A percentile compares a stretch with the other conserved stretches of the same genome.
phyloP scores from a whole-genome alignment of 2,797 vertebrate genomes.

The Esox masquinongy region DNA sequence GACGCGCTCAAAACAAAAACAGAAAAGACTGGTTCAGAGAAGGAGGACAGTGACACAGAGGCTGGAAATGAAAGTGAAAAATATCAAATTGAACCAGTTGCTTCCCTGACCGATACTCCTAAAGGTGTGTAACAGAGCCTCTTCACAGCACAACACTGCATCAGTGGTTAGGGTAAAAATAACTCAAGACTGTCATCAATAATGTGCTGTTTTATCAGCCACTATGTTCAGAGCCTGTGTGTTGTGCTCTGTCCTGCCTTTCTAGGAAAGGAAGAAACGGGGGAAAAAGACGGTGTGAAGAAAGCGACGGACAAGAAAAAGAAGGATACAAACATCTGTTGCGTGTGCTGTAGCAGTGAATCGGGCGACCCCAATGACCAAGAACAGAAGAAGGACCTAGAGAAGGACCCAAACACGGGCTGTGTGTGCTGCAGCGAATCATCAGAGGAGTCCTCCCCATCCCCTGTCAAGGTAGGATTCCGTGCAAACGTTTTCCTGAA shows the following conservation, averaged over 20 bases:
- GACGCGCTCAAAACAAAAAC: slow-evolving; percentile 76
- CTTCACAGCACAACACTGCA: background rate
- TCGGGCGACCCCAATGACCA: slow-evolving; percentile 29
- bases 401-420: slow-evolving; percentile 16
- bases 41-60: slow-evolving; percentile 14
- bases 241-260: background rate
- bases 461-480: slow-evolving; percentile 63
- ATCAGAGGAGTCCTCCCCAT: slow-evolving; percentile 47
- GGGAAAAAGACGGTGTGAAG: slow-evolving; percentile 35
- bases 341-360: slow-evolving; percentile 36
- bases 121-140: slow-evolving; percentile 26
- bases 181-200: background rate
- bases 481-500: background rate
- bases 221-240: background rate
- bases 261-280: slow-evolving; percentile 33
- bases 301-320: slow-evolving; percentile 13
- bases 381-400: background rate
- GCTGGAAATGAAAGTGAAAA: background rate
- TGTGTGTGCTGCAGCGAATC: slow-evolving; percentile 47
- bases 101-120: background rate
- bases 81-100: slow-evolving; percentile 38
- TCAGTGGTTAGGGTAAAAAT: background rate
- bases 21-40: slow-evolving; percentile 66
- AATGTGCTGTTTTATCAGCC: background rate
- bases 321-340: slow-evolving; percentile 17